phyloP scores from a whole-genome alignment of 2,888 invertebrate genomes.

The Synanthedon vespiformis region DNA sequence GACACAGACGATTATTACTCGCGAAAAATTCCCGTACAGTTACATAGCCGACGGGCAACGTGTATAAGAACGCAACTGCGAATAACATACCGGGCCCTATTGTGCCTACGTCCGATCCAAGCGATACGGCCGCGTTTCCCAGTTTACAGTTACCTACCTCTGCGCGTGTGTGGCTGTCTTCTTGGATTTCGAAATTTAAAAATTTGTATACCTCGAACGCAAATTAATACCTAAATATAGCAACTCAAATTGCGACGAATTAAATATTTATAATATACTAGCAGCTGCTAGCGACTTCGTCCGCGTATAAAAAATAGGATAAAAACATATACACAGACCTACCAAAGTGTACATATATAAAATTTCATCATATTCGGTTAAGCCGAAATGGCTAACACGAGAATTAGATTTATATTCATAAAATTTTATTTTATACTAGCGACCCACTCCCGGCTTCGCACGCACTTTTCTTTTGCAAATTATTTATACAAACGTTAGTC shows the following conservation, averaged over 20 bases:
- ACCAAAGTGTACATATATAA: no score
- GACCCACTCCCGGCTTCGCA: no score
- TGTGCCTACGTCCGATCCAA: constrained; percentile 17
- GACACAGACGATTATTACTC: not conserved
- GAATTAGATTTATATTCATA: no score
- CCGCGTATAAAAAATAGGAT: no score
- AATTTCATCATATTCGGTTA: no score
- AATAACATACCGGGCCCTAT: constrained; percentile 18
- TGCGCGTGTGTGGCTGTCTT: constrained; percentile 12
- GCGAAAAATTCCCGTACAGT: constrained; percentile 10
- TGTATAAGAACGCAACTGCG: constrained; percentile 15
- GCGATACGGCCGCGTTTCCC: constrained; percentile 17
- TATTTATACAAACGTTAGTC: no score
- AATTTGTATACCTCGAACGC: not conserved
- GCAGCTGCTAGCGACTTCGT: no score
- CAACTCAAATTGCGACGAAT: not conserved
- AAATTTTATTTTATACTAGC: no score
- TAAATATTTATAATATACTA: not conserved
- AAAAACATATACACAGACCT: no score
- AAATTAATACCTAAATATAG: not conserved
- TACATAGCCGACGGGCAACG: constrained; percentile 16
- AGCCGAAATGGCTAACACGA: no score
- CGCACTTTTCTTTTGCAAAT: no score
- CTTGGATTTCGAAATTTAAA: not conserved
- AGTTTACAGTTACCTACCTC: constrained; percentile 21